phyloP scores from a whole-genome alignment of 2,888 invertebrate genomes.

The Synanthedon formicaeformis region DNA sequence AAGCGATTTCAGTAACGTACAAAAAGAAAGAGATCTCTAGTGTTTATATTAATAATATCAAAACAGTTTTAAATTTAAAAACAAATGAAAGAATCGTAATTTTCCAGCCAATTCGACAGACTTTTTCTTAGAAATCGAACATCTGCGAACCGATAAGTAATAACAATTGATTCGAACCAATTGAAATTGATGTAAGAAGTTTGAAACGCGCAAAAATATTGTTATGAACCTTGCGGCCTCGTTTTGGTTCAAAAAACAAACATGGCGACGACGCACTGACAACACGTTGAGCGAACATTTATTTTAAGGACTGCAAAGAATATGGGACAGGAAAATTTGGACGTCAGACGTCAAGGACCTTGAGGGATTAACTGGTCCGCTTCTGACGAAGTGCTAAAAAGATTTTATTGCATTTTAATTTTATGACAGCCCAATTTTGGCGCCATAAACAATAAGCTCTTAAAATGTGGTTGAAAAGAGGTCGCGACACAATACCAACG shows the following conservation, averaged over 20 bases:
- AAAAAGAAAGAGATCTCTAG: too few relatives aligned
- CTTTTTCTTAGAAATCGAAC: neutral
- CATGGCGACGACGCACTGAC: too few relatives aligned
- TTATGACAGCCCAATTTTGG: neutral
- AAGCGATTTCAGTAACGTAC: too few relatives aligned
- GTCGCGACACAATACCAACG: neutral
- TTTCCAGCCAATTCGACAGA: too few relatives aligned
- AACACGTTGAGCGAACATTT: neutral
- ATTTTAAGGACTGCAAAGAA: neutral
- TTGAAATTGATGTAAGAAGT: neutral
- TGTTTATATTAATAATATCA: too few relatives aligned
- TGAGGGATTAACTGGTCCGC: neutral
- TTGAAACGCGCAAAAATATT: neutral
- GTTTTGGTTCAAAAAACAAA: neutral
- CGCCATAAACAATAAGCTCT: neutral
- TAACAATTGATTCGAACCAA: neutral
- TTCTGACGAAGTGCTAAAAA: neutral
- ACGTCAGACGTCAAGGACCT: neutral
- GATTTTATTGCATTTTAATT: neutral
- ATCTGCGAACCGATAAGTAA: neutral
- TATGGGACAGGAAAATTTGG: conserved; percentile 1
- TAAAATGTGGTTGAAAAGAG: neutral
- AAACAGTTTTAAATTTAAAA: too few relatives aligned
- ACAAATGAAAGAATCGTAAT: too few relatives aligned
- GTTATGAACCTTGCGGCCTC: neutral